A percentile compares a stretch with the other conserved stretches of the same genome.
These are phyloP conservation scores for Andrena fulva DNA, from an alignment of 2,888 invertebrate genomes.

Conservation along the genomic window DNA sequence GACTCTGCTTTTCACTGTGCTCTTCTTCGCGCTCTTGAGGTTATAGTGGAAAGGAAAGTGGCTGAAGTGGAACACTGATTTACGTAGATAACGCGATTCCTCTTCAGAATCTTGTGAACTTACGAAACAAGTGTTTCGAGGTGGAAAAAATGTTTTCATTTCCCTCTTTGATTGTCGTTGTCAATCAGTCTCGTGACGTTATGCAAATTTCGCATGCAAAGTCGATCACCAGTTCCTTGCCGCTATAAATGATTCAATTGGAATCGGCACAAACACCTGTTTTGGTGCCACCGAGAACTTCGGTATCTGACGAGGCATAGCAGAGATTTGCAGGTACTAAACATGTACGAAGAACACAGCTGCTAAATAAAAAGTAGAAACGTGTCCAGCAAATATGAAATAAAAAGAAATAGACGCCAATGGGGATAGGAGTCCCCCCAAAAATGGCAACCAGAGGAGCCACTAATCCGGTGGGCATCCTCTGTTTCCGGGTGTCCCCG, in stretches of 20 bases:
- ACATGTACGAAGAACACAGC: too few species aligned
- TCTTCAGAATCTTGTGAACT: too few species aligned
- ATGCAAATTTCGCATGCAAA: slow-evolving; percentile 23
- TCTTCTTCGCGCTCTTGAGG: too few species aligned
- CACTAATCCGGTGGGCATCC: background rate
- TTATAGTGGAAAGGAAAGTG: too few species aligned
- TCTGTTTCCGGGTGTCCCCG: slow-evolving; percentile 6
- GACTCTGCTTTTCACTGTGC: background rate
- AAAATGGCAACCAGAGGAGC: background rate
- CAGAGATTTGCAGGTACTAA: too few species aligned
- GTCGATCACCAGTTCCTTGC: slow-evolving; percentile 18
- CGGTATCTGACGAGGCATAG: too few species aligned
- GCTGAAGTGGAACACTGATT: too few species aligned
- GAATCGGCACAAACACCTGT: slow-evolving; percentile 8
- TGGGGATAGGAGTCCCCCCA: background rate
- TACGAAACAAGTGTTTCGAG: too few species aligned
- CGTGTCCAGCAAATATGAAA: too few species aligned
- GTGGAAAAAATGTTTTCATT: background rate
- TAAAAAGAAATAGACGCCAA: too few species aligned
- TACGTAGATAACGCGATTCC: too few species aligned
- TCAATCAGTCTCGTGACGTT: background rate
- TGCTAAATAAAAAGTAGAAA: too few species aligned
- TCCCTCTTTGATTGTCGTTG: slow-evolving; percentile 7
- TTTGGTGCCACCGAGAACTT: background rate
- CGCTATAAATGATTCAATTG: slow-evolving; percentile 16